Conservation (phyloP, 2,113 vertebrate species). For the Ascaphus truei region DNA sequence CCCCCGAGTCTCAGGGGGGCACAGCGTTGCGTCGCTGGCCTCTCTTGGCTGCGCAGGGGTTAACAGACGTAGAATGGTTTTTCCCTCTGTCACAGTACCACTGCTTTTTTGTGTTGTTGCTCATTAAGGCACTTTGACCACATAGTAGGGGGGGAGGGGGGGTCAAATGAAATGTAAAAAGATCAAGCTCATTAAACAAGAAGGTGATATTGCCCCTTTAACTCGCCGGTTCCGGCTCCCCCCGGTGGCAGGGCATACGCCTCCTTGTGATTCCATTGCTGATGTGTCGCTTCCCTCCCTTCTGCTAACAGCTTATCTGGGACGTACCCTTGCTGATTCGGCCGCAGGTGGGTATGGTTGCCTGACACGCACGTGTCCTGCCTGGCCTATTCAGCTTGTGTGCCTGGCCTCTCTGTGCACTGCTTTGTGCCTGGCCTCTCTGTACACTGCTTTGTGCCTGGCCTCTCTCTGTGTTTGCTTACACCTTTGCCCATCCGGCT, state of each 20-base stretch:
- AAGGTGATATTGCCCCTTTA: too few relatives aligned
- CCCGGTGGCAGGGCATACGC: not conserved
- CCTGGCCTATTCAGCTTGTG: conserved; percentile 33
- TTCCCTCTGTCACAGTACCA: too few relatives aligned
- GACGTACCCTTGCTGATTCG: conserved; percentile 87
- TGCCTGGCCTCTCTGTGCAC: not conserved
- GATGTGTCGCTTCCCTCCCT: conserved; percentile 44
- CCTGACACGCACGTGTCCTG: conserved; percentile 69
- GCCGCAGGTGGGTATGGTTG: conserved; percentile 83
- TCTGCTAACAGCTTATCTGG: conserved; percentile 85
- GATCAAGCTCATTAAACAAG: too few relatives aligned
- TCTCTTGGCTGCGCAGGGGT: too few relatives aligned
- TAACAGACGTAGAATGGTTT: too few relatives aligned
- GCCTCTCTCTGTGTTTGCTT: not conserved
- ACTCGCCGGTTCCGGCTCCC: too few relatives aligned
- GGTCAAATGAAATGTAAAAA: too few relatives aligned
- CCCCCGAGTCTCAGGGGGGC: too few relatives aligned
- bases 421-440: not conserved
- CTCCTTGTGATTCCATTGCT: not conserved
- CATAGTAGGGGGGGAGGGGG: too few relatives aligned
- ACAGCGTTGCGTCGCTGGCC: too few relatives aligned
- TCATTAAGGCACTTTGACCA: too few relatives aligned
- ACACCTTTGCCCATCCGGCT: not conserved
- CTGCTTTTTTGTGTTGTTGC: too few relatives aligned
- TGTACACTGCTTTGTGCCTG: not conserved